Percentiles rank a stretch among this genome's conserved stretches.
phyloP scores from a whole-genome alignment of 2,797 vertebrate species.

The Chloroceryle amazona region DNA sequence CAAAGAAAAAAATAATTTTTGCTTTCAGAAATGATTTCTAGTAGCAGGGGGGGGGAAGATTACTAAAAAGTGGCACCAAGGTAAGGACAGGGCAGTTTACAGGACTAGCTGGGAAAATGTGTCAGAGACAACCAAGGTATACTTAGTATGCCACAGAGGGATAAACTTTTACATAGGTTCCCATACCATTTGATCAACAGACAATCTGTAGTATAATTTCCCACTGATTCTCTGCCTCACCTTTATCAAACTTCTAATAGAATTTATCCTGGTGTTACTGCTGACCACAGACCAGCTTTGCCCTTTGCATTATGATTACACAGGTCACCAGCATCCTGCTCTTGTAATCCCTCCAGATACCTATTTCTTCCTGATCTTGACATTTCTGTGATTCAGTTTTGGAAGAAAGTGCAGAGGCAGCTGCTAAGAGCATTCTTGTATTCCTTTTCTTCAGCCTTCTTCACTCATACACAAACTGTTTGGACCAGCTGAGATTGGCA shows the following conservation, averaged over 20 bases:
- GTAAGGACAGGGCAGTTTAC: fast-evolving
- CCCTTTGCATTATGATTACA: not conserved
- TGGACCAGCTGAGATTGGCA: not conserved
- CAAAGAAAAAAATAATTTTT: not conserved
- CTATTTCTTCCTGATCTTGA: not conserved
- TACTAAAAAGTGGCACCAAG: not conserved
- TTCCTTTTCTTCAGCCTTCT: not conserved
- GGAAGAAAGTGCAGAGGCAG: not conserved
- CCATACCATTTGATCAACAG: not conserved
- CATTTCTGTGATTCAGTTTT: not conserved
- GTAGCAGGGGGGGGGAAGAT: not conserved
- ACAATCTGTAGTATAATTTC: not conserved
- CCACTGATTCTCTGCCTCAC: not conserved
- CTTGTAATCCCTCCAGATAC: not conserved
- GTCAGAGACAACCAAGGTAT: fast-evolving
- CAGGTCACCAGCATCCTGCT: not conserved
- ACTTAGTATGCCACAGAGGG: fast-evolving
- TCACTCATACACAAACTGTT: not conserved
- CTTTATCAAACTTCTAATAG: not conserved
- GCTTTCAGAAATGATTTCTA: not conserved
- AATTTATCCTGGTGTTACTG: not conserved
- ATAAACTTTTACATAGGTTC: not conserved
- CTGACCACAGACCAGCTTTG: not conserved
- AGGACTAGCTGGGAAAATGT: not conserved
- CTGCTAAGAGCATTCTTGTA: not conserved